Percentiles rank a stretch among this genome's conserved stretches.
Conservation (phyloP, 2,888 invertebrate species). For the Mythimna albipuncta region DNA sequence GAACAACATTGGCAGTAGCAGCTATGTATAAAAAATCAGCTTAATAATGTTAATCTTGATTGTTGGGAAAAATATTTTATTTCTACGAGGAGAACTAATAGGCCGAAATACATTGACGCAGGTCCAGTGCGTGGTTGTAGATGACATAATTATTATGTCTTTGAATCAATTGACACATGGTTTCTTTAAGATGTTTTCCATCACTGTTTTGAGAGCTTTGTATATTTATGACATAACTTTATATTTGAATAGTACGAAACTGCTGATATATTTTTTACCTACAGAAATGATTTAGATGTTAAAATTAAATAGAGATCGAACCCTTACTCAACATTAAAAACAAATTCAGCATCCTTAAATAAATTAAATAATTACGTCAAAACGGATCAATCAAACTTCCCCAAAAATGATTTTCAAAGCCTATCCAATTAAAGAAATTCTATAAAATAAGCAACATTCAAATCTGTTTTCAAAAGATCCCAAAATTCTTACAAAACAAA, state of each 20-base stretch:
- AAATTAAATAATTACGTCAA: slow-evolving; percentile 23
- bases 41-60: too few relatives aligned
- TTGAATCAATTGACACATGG: neutral
- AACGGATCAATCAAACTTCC: slow-evolving; percentile 34
- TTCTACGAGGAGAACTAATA: too few relatives aligned
- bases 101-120: too few relatives aligned
- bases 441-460: slow-evolving; percentile 37
- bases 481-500: slow-evolving; percentile 42
- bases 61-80: too few relatives aligned
- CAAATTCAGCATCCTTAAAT: slow-evolving; percentile 13
- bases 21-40: too few relatives aligned
- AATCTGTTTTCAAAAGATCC: slow-evolving; percentile 26
- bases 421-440: slow-evolving; percentile 38
- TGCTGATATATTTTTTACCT: too few relatives aligned
- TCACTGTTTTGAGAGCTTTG: neutral
- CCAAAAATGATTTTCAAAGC: slow-evolving; percentile 18
- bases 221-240: neutral
- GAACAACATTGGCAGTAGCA: too few relatives aligned
- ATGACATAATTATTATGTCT: neutral
- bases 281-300: neutral
- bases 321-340: slow-evolving; percentile 11
- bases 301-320: neutral
- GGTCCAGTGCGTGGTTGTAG: too few relatives aligned
- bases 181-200: neutral
- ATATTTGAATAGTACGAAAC: too few relatives aligned